Evolutionary conservation across 2,888 invertebrate species (phyloP).

Genomic region (Yponomeuta sedellus): DNA sequence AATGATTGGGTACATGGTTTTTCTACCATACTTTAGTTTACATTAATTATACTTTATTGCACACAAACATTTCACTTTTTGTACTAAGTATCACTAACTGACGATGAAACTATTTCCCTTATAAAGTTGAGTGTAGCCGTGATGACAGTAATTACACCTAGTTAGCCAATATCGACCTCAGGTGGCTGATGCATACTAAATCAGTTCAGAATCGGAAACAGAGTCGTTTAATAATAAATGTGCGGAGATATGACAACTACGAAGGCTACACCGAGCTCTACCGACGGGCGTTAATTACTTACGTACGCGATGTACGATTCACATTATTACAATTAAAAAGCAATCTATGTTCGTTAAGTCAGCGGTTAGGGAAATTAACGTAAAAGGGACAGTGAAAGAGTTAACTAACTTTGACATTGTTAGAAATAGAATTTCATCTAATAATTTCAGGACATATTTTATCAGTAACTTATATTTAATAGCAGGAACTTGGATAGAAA

Average conservation of each 20-base stretch:
- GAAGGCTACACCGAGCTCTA: conserved; percentile 46
- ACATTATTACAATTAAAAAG: conserved; percentile 39
- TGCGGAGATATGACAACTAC: conserved; percentile 49
- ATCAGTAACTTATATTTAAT: too few species aligned
- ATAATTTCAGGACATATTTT: too few species aligned
- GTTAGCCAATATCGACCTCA: conserved; percentile 29
- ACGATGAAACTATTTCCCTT: too few species aligned
- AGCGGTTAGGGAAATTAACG: conserved; percentile 3
- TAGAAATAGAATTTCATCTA: background rate
- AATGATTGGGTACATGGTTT: too few species aligned
- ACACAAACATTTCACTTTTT: too few species aligned
- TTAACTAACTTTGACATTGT: background rate
- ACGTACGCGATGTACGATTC: conserved; percentile 22
- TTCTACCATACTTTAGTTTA: too few species aligned
- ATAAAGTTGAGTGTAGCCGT: too few species aligned
- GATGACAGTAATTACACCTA: too few species aligned
- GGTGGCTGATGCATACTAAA: conserved; percentile 58
- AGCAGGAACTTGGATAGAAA: too few species aligned
- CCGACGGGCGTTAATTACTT: conserved; percentile 46
- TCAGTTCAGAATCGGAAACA: conserved; percentile 39
- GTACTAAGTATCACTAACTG: too few species aligned
- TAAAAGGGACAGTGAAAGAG: background rate
- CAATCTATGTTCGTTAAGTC: conserved; percentile 14
- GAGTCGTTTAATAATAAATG: conserved; percentile 52
- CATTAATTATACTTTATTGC: too few species aligned